Percentiles rank a stretch among this genome's conserved stretches.
These are phyloP conservation scores for Anguilla rostrata DNA, from an alignment of 2,113 vertebrate genomes.

Conservation along the genomic window DNA sequence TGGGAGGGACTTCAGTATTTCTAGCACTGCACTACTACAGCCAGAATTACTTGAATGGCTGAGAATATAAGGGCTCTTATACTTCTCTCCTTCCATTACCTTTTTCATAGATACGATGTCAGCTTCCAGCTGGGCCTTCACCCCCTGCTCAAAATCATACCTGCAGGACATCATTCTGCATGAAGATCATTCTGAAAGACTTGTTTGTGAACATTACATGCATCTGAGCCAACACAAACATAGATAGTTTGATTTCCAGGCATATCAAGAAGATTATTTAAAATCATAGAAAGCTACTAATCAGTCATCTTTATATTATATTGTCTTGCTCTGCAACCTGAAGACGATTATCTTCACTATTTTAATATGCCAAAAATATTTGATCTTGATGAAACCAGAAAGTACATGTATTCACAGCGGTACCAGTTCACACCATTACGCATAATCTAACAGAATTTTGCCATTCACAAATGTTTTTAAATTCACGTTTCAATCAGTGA, in stretches of 20 bases:
- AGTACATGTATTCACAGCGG: too few species aligned
- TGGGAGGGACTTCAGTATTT: neutral
- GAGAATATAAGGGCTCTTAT: neutral
- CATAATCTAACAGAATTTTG: too few species aligned
- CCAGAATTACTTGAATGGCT: neutral
- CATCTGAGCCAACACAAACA: neutral
- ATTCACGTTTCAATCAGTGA: too few species aligned
- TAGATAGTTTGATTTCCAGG: neutral
- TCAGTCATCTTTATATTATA: neutral
- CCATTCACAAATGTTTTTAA: too few species aligned
- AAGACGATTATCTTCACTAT: neutral
- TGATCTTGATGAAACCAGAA: too few species aligned
- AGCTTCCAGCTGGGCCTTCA: constrained; percentile 60
- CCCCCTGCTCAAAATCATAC: constrained; percentile 60
- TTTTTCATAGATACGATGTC: constrained; percentile 57
- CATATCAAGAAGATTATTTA: neutral
- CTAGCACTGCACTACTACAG: neutral
- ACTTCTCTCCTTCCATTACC: constrained; percentile 25
- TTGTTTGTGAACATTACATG: neutral
- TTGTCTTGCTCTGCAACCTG: neutral
- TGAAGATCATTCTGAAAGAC: neutral
- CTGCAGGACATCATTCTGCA: constrained; percentile 31
- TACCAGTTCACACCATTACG: too few species aligned
- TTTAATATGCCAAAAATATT: too few species aligned
- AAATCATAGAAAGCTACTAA: neutral